phyloP scores from a whole-genome alignment of 2,797 vertebrate species.

The Todus mexicanus region DNA sequence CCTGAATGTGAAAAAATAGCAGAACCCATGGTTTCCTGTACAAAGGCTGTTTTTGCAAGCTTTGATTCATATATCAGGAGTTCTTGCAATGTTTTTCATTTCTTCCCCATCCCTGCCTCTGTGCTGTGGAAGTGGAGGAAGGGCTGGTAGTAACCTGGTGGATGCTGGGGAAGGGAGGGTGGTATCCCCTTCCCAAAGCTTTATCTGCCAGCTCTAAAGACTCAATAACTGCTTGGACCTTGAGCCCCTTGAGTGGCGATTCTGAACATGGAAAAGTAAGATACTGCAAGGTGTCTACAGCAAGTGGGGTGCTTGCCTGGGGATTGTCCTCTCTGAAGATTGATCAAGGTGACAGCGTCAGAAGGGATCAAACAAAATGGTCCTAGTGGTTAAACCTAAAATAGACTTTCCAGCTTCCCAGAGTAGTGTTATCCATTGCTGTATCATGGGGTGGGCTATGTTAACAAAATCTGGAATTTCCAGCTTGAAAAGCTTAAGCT shows the following conservation, averaged over 20 bases:
- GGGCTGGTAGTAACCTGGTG: background rate
- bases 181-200: background rate
- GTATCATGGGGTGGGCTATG: background rate
- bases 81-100: background rate
- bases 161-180: background rate
- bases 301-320: background rate
- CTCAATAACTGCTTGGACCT: background rate
- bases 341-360: background rate
- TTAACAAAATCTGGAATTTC: background rate
- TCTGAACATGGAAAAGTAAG: background rate
- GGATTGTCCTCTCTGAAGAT: background rate
- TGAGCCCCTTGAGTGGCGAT: background rate
- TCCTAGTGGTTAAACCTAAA: background rate
- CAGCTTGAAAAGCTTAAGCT: background rate
- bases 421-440: background rate
- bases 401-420: background rate
- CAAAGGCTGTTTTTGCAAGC: background rate
- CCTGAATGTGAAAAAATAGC: background rate
- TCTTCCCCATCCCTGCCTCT: background rate
- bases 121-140: background rate
- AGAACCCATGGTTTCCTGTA: background rate
- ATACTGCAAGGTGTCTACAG: background rate
- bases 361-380: background rate
- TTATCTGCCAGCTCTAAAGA: background rate
- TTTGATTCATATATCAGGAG: background rate